phyloP scores from a whole-genome alignment of 2,888 invertebrate species.

The Encarsia formosa region DNA sequence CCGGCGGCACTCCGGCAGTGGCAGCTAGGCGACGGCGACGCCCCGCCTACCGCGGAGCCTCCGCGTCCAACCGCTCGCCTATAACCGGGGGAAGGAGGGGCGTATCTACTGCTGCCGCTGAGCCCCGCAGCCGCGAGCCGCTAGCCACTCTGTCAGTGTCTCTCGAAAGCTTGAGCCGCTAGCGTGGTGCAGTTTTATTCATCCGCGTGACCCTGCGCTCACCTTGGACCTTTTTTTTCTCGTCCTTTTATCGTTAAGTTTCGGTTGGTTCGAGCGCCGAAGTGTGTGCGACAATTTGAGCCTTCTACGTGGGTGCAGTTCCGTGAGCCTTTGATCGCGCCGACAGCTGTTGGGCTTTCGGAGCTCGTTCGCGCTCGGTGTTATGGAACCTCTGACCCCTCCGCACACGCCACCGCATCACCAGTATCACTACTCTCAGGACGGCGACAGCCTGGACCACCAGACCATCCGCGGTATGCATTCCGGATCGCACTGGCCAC shows the following conservation, averaged over 20 bases:
- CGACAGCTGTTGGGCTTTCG: neutral
- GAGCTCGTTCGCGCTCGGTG: neutral
- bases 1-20: neutral
- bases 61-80: slow-evolving; percentile 7
- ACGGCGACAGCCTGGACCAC: no score
- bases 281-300: no score
- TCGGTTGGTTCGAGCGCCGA: no score
- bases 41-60: slow-evolving; percentile 13
- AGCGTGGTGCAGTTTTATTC: no score
- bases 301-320: no score
- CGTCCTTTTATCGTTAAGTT: no score
- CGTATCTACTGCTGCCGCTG: slow-evolving; percentile 11
- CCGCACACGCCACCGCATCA: slow-evolving; percentile 44
- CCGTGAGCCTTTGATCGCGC: no score
- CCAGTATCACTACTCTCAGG: neutral
- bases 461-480: no score
- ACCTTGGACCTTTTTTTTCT: no score
- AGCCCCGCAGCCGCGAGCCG: slow-evolving; percentile 2
- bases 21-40: neutral
- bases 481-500: slow-evolving; percentile 15
- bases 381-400: slow-evolving; percentile 47
- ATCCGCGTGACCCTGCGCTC: no score
- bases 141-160: no score
- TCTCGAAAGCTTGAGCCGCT: no score
- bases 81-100: slow-evolving; percentile 9